phyloP scores from a whole-genome alignment of 37 sponge, comb jelly and placozoan species.

The Aplysina aerophoba region DNA sequence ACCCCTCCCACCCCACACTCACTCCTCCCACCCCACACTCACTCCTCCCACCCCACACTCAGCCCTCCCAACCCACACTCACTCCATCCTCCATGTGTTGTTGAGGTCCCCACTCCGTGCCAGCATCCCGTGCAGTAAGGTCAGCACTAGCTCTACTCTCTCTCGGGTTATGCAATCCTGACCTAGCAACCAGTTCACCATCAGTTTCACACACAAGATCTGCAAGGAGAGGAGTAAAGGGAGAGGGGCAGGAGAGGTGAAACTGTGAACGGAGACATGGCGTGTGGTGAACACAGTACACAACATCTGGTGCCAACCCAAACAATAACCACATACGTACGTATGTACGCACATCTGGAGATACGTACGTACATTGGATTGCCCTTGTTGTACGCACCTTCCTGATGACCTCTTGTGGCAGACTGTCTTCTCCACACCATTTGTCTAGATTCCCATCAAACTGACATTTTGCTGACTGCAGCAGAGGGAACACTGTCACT shows the following conservation, averaged over 20 bases:
- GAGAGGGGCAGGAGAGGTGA: too few relatives aligned
- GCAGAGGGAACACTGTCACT: too few relatives aligned
- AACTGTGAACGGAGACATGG: too few relatives aligned
- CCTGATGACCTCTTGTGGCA: background rate
- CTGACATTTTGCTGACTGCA: too few relatives aligned
- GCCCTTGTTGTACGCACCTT: background rate
- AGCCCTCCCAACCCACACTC: too few relatives aligned
- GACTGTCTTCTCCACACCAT: slow-evolving; percentile 10
- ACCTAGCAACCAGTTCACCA: slow-evolving; percentile 72
- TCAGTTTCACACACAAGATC: slow-evolving; percentile 63
- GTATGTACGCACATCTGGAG: too few relatives aligned
- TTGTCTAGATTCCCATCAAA: background rate
- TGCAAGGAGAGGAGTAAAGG: background rate
- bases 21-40: background rate
- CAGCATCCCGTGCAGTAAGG: slow-evolving; percentile 47
- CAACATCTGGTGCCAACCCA: too few relatives aligned
- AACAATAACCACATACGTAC: too few relatives aligned
- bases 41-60: background rate
- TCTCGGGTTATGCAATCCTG: slow-evolving; percentile 30
- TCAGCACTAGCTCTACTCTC: slow-evolving; percentile 46
- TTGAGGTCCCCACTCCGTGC: slow-evolving; percentile 68
- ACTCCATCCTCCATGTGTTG: background rate
- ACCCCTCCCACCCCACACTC: too few relatives aligned
- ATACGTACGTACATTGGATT: too few relatives aligned
- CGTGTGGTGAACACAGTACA: too few relatives aligned